A percentile compares a stretch with the other conserved stretches of the same genome.
Conservation (phyloP, 2,888 invertebrate species). For the Macrophya annulata region DNA sequence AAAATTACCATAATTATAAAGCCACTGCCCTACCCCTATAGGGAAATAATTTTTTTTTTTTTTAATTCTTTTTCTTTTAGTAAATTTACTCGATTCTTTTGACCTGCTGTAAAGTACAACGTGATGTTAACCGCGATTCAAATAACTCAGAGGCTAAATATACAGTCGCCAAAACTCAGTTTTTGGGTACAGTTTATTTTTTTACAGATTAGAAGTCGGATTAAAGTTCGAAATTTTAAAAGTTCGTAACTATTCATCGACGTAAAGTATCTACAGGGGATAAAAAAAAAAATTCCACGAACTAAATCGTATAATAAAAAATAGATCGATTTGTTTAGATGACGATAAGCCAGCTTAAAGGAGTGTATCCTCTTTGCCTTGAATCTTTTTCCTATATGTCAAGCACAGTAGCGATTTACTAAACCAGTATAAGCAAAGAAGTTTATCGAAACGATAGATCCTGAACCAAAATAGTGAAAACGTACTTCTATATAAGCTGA, state of each 20-base stretch:
- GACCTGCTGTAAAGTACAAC: not conserved
- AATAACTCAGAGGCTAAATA: not conserved
- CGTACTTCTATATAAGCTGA: not conserved
- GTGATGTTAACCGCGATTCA: not conserved
- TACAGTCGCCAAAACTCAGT: not conserved
- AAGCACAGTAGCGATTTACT: not conserved
- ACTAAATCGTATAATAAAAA: not conserved
- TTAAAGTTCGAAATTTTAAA: too few species aligned
- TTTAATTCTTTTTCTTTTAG: not conserved
- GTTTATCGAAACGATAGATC: conserved; percentile 25
- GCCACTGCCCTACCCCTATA: not conserved
- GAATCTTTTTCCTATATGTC: conserved; percentile 9
- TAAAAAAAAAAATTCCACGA: not conserved
- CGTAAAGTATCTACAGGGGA: not conserved
- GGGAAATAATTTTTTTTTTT: not conserved
- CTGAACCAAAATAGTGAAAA: not conserved
- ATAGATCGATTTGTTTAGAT: not conserved
- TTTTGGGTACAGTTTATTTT: not conserved
- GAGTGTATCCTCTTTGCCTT: not conserved
- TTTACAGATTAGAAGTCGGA: not conserved
- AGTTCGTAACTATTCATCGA: too few species aligned
- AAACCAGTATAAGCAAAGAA: not conserved
- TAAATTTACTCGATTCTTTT: conserved; percentile 2
- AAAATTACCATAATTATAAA: conserved; percentile 34
- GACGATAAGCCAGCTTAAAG: not conserved